Conservation (phyloP, 2,797 vertebrate genomes). For the Cyprinella venusta region DNA sequence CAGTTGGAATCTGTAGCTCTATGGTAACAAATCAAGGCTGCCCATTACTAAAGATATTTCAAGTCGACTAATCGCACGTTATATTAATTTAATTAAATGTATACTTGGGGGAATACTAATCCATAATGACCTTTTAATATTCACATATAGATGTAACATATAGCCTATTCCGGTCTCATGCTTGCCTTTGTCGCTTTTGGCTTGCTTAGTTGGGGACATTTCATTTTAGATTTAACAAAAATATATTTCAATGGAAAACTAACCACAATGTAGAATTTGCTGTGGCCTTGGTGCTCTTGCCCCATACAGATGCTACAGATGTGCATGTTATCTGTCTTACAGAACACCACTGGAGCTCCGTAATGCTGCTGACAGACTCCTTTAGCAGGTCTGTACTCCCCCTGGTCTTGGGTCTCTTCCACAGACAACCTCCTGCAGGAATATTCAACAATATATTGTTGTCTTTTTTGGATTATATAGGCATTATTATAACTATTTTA, state of each 20-base stretch:
- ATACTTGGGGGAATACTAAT: no score
- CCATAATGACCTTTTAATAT: no score
- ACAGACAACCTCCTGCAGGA: background rate
- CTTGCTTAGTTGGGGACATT: no score
- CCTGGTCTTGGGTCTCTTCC: background rate
- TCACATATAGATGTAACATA: no score
- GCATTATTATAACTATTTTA: background rate
- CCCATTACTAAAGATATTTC: no score
- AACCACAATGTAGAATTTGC: conserved; percentile 31
- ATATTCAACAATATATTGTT: background rate
- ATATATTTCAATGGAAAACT: background rate
- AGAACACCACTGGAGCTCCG: conserved; percentile 21
- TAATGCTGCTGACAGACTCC: conserved; percentile 10
- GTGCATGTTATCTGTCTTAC: conserved; percentile 20
- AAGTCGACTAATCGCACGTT: no score
- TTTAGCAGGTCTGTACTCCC: background rate
- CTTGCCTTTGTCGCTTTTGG: no score
- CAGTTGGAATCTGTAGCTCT: no score
- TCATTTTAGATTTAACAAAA: no score
- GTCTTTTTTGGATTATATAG: background rate
- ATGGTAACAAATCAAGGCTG: no score
- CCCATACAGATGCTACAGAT: conserved; percentile 43
- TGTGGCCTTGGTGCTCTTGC: conserved; percentile 16
- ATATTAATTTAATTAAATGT: no score
- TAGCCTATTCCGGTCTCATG: no score